Conservation (phyloP, 2,888 invertebrate species). For the Agrochola litura region DNA sequence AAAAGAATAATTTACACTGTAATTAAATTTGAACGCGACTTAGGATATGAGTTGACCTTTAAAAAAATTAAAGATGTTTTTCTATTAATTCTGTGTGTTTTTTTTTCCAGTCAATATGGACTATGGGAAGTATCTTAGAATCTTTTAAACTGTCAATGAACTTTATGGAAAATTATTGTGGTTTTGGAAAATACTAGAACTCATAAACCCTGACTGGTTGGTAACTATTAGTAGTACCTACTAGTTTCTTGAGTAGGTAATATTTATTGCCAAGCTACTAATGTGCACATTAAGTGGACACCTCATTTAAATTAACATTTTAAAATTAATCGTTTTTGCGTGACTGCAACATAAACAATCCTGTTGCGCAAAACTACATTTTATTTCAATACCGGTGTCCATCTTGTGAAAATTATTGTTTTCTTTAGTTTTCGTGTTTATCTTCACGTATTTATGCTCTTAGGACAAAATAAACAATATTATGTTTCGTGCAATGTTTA, state of each 20-base stretch:
- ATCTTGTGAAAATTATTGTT: conserved; percentile 26
- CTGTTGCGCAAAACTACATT: conserved; percentile 17
- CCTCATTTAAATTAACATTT: conserved; percentile 53
- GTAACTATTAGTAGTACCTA: neutral
- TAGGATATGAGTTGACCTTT: neutral
- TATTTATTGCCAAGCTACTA: conserved; percentile 34
- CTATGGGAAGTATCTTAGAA: neutral
- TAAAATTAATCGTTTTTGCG: conserved; percentile 52
- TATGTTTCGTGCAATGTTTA: conserved; percentile 47
- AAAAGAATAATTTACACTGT: neutral
- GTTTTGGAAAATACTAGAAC: neutral
- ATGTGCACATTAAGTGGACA: conserved; percentile 45
- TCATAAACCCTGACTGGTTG: neutral
- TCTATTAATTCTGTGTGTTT: neutral
- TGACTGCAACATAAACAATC: conserved; percentile 52
- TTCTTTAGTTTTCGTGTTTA: conserved; percentile 52
- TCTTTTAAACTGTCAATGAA: neutral
- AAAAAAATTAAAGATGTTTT: neutral
- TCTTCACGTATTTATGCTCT: conserved; percentile 45
- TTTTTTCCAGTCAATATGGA: neutral
- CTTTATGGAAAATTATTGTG: neutral
- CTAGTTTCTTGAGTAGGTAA: neutral
- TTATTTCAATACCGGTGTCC: conserved; percentile 9
- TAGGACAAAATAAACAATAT: conserved; percentile 59
- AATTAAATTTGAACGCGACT: neutral